Base-by-base conservation (phyloP, 2,113 vertebrate genomes). In the Pardalotus punctatus region DNA sequence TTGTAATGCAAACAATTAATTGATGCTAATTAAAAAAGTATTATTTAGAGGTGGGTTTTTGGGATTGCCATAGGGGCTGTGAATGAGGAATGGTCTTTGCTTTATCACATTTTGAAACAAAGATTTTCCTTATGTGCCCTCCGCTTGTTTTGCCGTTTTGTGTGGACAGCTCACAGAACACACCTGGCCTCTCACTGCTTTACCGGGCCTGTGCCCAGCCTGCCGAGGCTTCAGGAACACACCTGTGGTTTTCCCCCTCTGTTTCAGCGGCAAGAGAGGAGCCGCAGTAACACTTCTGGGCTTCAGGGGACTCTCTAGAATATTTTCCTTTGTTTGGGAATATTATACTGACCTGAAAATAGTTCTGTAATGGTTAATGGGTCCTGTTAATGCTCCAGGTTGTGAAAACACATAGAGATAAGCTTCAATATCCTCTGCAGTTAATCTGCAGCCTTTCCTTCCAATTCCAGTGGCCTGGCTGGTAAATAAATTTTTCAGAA, bases 361-460 rank as follows among this genome's bases (percentile, higher is more conserved):
- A 95, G 98, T 99, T 96, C 99, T 99, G 96, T 98, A 99, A 87
- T 99, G 99, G 97, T 99, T 99, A 93, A 99, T 99, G 57, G 99
- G 99, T 78, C 99, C 99, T 11, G 98, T 99, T 91, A 99, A 97
- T 54, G 99, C 99, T 94, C 99, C 99, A 1, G 99, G 99, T 97
- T 99, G 99, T 56, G 99, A 99, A 84, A 99, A 98, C 51, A 99
- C 97, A 51, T 99, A 99, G 84, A 99, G 94, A 78, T 99, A 99
- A 69, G 99, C 99, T 97, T 99, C 99, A 76, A 99, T 95, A 89
- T 99, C 99, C 93, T 99, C 99, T 36, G 98, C 94, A 58, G 99
- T 99, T 83, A 99, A 98, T 97, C 96, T 98, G 28, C 98, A 98
- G 43, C 99, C 99, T 97, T 99, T 99, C 83, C 97, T 98, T 64